Base-by-base conservation (phyloP, 1,140 invertebrate genomes). In the Aphelenchoides fujianensis region DNA sequence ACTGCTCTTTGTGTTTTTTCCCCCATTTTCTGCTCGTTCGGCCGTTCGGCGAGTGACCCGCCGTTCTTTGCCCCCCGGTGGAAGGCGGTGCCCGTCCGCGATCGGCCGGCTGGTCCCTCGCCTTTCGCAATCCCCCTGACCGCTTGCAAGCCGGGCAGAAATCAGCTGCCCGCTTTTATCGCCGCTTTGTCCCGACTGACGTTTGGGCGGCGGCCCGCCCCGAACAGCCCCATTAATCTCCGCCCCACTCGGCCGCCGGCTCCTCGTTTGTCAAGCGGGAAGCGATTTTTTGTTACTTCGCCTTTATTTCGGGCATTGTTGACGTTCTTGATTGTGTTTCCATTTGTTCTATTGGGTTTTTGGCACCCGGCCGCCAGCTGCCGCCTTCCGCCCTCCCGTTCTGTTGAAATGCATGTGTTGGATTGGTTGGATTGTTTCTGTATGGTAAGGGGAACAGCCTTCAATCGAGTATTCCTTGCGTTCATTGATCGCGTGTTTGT, bases 341-440 rank as follows among this genome's bases (percentile, higher is more conserved):
- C 1, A 28, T 61, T 61, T 27, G 27, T 19, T 61, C 1, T n/a
- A 5, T 3, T 57, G n/a, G n/a, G n/a, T 57, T 57, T 57, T n/a
- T n/a, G n/a, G n/a, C n/a, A n/a, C n/a, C n/a, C n/a, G n/a, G n/a
- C n/a, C n/a, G n/a, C n/a, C n/a, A n/a, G n/a, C n/a, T n/a, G n/a
- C n/a, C n/a, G n/a, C n/a, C n/a, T n/a, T 5, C 55, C n/a, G 12
- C n/a, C n/a, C 7, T 2, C 27, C n/a, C 27, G 16, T 19, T n/a
- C 16, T n/a, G 27, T 64, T 9, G 23, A 52, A 54, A 64, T 31
- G 2, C 30, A 34, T 27, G 57, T 32, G 19, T 28, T 68, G 19
- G 66, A 57, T 55, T 68, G 37, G 55, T 57, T 68, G 34, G 70
- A 69, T n/a, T 68, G 61, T 30, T 36, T 71, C 35, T 71, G 66